A percentile compares a stretch with the other conserved stretches of the same genome.
Evolutionary conservation across 2,797 vertebrate species (phyloP).

Genomic region (Gorsachius magnificus): DNA sequence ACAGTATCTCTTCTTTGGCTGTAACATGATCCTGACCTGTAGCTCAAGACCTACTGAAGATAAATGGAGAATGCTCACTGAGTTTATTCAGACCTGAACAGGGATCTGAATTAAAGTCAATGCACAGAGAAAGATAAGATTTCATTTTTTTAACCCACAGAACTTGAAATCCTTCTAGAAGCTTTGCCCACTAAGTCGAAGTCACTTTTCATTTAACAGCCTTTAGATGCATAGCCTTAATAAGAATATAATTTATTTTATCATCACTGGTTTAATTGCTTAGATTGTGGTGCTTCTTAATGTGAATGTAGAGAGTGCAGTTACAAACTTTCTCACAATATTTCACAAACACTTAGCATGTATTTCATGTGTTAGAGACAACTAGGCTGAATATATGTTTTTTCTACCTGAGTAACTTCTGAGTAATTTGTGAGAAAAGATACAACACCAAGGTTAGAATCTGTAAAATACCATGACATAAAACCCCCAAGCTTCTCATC

Average conservation of each 20-base stretch:
- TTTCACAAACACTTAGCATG: not conserved
- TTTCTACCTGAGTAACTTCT: not conserved
- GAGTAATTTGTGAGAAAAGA: not conserved
- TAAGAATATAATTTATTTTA: not conserved
- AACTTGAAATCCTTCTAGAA: not conserved
- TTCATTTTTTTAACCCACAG: not conserved
- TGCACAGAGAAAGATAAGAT: not conserved
- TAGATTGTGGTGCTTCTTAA: not conserved
- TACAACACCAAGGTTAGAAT: not conserved
- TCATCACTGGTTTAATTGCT: not conserved
- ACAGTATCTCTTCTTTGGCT: not conserved
- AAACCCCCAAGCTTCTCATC: not conserved
- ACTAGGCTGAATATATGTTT: not conserved
- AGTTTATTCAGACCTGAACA: not conserved
- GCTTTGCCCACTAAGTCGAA: not conserved
- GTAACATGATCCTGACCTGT: not conserved
- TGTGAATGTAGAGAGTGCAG: not conserved
- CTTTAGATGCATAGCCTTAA: not conserved
- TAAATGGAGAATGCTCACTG: not conserved
- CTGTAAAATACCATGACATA: not conserved
- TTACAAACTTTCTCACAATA: not conserved
- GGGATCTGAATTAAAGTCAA: not conserved
- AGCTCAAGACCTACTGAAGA: not conserved
- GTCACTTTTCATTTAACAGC: not conserved
- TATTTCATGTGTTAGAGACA: not conserved